phyloP scores from a whole-genome alignment of 2,113 vertebrate genomes.

The Paracanthobrama guichenoti region DNA sequence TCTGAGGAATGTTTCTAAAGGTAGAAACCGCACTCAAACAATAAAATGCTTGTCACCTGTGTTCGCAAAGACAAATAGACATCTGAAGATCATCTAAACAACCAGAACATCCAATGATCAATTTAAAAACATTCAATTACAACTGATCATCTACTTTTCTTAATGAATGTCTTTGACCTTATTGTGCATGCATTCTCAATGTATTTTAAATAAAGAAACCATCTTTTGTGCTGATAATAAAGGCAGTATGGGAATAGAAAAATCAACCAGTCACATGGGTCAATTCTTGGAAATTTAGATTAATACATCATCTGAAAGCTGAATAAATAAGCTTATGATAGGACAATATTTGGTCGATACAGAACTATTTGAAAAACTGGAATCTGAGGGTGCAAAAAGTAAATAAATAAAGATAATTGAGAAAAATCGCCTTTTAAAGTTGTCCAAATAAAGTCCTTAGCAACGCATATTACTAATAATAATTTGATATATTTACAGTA shows the following conservation, averaged over 20 bases:
- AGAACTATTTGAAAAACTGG: no score
- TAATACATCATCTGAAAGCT: no score
- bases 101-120: background rate
- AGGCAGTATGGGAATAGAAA: background rate
- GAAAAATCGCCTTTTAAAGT: no score
- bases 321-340: no score
- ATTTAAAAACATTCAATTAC: background rate
- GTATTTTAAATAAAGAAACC: background rate
- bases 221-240: background rate
- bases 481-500: no score
- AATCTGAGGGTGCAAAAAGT: no score
- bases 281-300: no score
- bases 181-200: background rate
- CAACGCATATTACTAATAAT: no score
- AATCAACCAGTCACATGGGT: background rate
- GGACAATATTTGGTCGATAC: no score
- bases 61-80: background rate
- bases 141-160: background rate
- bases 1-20: slow-evolving; percentile 53
- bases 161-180: background rate
- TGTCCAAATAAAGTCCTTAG: no score
- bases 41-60: background rate
- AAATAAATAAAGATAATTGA: no score
- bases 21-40: slow-evolving; percentile 40
- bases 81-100: background rate